Evolutionary conservation across 2,888 invertebrate genomes (phyloP), one percentile per base, ranked within the genome.

Genomic region (Melanargia galathea): DNA sequence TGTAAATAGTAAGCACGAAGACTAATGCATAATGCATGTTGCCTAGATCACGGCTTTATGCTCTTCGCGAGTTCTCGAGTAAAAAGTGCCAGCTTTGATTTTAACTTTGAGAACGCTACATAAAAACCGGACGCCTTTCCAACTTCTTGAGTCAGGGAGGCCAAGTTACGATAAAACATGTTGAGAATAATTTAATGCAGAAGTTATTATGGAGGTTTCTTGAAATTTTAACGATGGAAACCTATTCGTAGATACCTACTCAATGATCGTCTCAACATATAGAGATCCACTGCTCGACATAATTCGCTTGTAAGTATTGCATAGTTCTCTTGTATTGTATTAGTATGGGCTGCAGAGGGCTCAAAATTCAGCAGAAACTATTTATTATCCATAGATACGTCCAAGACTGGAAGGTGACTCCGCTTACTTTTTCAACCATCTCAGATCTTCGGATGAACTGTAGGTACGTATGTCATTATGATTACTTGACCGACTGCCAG

Each of bases 21-120:
- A 22, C 52, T 52, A 52, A 52, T 52, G 52, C 52, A 52, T 52
- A 35, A 52, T 52, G 52, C 35, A 52, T 52, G 52, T 52, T 35
- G 20, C 24, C 20, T 13, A 30, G 52, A 52, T 35, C 35, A 52
- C 33, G 35, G 30, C 52, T 33, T 51, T 35, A 35, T 52, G 52
- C 52, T 52, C 35, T 35, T 52, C 35, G 33, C 13, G 6, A 35
- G 20, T 26, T 49, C 26, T 51, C 10, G 30, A 18, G 51, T 10
- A 35, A 35, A 52, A 33, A 33, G 33, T 52, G 52, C 52, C 52
- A 33, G 52, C 20, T 52, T 35, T 52, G 35, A 52, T 52, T 35
- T 52, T 16, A 43, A 51, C 30, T 52, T 33, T 11, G 18, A 52
- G 52, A 52, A 35, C n/a, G 51, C 33, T 35, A 13, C n/a, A n/a